phyloP scores from a whole-genome alignment of 2,888 invertebrate genomes.

The Pyrochroa serraticornis region DNA sequence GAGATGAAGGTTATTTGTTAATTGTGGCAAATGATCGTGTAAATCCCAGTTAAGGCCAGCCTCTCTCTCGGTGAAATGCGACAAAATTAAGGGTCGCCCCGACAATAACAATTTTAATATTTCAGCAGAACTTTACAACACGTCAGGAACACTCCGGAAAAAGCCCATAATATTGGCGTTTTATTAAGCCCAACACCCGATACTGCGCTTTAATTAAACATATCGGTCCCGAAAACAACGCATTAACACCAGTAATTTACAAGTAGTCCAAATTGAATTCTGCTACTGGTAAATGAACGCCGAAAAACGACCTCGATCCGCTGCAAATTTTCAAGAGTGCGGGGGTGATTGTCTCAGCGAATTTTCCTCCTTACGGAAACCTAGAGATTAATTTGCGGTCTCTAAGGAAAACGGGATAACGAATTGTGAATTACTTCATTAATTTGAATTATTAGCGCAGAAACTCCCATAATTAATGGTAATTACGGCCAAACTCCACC shows the following conservation, averaged over 20 bases:
- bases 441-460: slow-evolving; percentile 45
- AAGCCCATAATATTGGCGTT: too few relatives aligned
- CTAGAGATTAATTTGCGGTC: slow-evolving; percentile 41
- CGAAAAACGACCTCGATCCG: too few relatives aligned
- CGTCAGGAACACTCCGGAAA: neutral
- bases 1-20: slow-evolving; percentile 9
- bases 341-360: slow-evolving; percentile 15
- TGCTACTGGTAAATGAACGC: slow-evolving; percentile 17
- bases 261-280: slow-evolving; percentile 15
- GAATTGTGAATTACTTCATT: slow-evolving; percentile 46
- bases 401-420: slow-evolving; percentile 37
- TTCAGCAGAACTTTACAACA: slow-evolving; percentile 8
- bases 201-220: slow-evolving; percentile 5
- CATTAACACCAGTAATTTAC: slow-evolving; percentile 16
- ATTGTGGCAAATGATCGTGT: slow-evolving; percentile 14
- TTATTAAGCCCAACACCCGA: too few relatives aligned
- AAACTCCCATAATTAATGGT: slow-evolving; percentile 41
- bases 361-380: slow-evolving; percentile 30
- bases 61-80: too few relatives aligned
- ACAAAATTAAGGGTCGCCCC: too few relatives aligned
- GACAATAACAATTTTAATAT: slow-evolving; percentile 17
- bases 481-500: slow-evolving; percentile 30
- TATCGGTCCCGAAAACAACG: slow-evolving; percentile 7
- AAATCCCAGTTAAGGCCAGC: slow-evolving; percentile 12
- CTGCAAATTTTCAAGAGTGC: slow-evolving; percentile 19